phyloP scores from a whole-genome alignment of 1,140 invertebrate species.

The Papilio xuthus region DNA sequence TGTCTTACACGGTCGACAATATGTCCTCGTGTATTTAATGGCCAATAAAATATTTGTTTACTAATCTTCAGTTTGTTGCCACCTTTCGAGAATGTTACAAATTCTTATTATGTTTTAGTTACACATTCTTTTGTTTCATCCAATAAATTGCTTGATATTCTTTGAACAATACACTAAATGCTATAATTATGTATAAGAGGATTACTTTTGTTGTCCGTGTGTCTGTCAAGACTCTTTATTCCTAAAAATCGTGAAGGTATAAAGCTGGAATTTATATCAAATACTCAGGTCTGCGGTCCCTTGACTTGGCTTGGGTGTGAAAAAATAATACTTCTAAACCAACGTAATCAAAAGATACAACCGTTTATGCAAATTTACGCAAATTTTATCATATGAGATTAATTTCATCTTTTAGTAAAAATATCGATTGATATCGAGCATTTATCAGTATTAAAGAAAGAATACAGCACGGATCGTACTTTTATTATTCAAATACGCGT shows the following conservation, averaged over 20 bases:
- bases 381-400: too few relatives aligned
- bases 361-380: too few relatives aligned
- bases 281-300: too few relatives aligned
- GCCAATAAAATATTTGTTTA: slow-evolving; percentile 3
- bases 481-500: slow-evolving; percentile 2
- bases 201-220: too few relatives aligned
- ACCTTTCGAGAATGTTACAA: slow-evolving; percentile 1
- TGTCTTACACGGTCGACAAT: slow-evolving; percentile 4
- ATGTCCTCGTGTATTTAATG: slow-evolving; percentile 23
- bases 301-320: too few relatives aligned
- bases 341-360: too few relatives aligned
- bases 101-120: not conserved
- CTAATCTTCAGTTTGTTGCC: slow-evolving; percentile 12
- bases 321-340: too few relatives aligned
- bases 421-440: too few relatives aligned
- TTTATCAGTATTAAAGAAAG: not conserved
- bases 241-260: too few relatives aligned
- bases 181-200: not conserved
- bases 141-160: not conserved
- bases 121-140: not conserved
- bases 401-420: too few relatives aligned
- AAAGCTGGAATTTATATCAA: too few relatives aligned
- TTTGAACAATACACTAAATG: not conserved
- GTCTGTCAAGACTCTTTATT: too few relatives aligned
- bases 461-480: not conserved